A percentile compares a stretch with the other conserved stretches of the same genome.
Conservation (phyloP, 2,888 invertebrate genomes). For the Leptinotarsa haldemani region DNA sequence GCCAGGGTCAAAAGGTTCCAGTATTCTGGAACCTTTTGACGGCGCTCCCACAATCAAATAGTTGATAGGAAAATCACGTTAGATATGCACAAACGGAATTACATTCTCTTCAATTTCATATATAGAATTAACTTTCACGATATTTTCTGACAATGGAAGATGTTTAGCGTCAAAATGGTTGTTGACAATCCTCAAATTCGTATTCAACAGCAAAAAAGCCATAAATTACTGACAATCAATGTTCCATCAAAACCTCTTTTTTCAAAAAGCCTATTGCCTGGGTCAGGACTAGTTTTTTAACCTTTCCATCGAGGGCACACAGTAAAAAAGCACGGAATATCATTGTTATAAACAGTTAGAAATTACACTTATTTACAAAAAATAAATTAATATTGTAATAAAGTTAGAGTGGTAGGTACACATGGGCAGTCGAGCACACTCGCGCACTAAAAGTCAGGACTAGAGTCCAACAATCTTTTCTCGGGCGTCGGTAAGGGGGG, state of each 20-base stretch:
- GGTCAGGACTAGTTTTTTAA: not conserved
- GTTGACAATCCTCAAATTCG: too few relatives aligned
- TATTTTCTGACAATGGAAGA: too few relatives aligned
- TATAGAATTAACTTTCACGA: too few relatives aligned
- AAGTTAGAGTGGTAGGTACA: conserved; percentile 58
- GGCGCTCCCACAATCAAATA: too few relatives aligned
- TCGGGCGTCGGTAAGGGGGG: conserved; percentile 68
- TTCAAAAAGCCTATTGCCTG: conserved; percentile 20
- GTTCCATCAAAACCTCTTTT: not conserved
- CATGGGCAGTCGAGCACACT: conserved; percentile 55
- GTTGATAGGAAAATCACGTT: too few relatives aligned
- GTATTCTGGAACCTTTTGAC: too few relatives aligned
- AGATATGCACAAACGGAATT: too few relatives aligned
- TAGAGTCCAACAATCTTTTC: conserved; percentile 69
- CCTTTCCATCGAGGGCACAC: conserved; percentile 49
- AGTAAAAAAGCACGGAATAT: conserved; percentile 58
- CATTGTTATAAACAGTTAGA: conserved; percentile 54
- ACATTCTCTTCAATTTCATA: too few relatives aligned
- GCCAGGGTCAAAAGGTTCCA: too few relatives aligned
- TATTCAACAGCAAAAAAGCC: not conserved
- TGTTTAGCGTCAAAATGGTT: too few relatives aligned
- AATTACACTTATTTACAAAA: conserved; percentile 62
- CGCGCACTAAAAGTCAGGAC: conserved; percentile 66
- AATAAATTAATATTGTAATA: conserved; percentile 61
- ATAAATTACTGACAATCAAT: not conserved